These are phyloP conservation scores for Tragelaphus strepsiceros DNA, from an alignment of 2,113 vertebrate species.

Conservation along the genomic window DNA sequence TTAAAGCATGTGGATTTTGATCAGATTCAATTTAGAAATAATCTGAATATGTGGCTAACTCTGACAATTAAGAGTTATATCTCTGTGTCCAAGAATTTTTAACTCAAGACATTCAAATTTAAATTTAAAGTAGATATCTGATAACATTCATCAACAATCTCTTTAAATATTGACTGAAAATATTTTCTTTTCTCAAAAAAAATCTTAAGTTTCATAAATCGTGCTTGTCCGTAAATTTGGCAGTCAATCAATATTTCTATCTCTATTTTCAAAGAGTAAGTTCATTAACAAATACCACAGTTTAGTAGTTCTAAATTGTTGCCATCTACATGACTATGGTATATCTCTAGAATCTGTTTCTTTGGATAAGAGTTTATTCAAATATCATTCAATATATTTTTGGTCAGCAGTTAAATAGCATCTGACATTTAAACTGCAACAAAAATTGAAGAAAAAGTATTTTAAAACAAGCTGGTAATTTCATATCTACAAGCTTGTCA, in stretches of 20 bases:
- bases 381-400: background rate
- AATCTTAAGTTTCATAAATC: background rate
- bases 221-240: background rate
- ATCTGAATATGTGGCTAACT: background rate
- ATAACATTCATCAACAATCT: background rate
- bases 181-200: background rate
- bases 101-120: background rate
- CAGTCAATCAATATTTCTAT: background rate
- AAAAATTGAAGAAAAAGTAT: background rate
- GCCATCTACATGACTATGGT: background rate
- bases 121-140: background rate
- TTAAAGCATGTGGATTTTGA: background rate
- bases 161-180: background rate
- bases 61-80: background rate
- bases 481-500: background rate
- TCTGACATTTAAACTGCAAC: background rate
- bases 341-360: background rate
- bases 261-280: background rate
- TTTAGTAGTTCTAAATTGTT: background rate
- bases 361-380: background rate
- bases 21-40: background rate
- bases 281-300: background rate
- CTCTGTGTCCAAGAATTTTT: background rate
- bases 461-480: background rate
- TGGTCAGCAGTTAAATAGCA: background rate